Evolutionary conservation across 1,140 invertebrate species (phyloP), one percentile per base, ranked within the genome.

Genomic region (Drosophila lacertosa): DNA sequence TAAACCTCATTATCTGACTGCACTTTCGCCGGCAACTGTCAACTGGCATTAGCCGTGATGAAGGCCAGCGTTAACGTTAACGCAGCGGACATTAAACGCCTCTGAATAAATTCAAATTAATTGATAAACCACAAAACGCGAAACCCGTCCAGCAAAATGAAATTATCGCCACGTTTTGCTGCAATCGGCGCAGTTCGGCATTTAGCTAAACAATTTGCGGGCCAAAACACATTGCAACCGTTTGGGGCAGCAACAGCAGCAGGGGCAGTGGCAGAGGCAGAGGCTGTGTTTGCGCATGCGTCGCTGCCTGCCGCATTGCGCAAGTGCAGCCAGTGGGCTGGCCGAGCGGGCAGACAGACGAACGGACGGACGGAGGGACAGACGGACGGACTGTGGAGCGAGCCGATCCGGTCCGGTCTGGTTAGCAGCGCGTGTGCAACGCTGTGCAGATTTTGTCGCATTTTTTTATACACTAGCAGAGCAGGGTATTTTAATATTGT

Each of bases 91-190:
- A 84, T 84, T 84, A 88, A 81, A 86, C 82, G 81, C 81, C 81
- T 86, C 82, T 86, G 81, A 86, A 86, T 86, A 86, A 86, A 86
- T 86, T 81, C 77, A 72, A 86, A 86, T 86, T 88, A 86, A 88
- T 86, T 86, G 77, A 86, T 86, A 88, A 86, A 84, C 45, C 45
- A 67, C 62, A 57, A 51, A 75, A 58, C 42, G 60, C n/a, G 13
- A 39, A 65, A 71, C 24, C 39, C 51, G 55, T 48, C 33, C 62
- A 39, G 48, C 48, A 35, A 58, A 74, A 45, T 53, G 65, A 62
- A 68, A 86, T 88, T 86, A 86, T 88, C 81, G 71, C 70, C 79
- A 78, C 79, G 42, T 72, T 83, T 83, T 82, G 65, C 68, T 42
- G 81, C 77, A 77, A 88, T 88, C 63, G 57, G 71, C 37, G 55